Evolutionary conservation across 2,797 vertebrate genomes (phyloP).

Genomic region (Cuculus canorus): DNA sequence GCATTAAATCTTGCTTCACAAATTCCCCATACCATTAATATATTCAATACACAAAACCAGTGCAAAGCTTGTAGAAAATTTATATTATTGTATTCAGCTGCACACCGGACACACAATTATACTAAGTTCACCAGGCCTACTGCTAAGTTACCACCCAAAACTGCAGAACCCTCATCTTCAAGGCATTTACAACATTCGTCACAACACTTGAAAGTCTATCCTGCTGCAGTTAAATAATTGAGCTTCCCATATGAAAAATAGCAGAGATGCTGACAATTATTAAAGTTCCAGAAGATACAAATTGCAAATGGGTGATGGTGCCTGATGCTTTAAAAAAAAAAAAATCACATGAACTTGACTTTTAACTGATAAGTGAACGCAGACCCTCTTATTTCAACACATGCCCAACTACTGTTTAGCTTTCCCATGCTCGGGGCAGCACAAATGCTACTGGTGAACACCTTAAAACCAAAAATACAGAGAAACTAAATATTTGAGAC

Average conservation of each 20-base stretch:
- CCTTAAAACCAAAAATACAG: background rate
- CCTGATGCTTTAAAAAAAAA: background rate
- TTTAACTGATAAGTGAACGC: background rate
- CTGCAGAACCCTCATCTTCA: background rate
- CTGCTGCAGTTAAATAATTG: background rate
- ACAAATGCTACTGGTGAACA: background rate
- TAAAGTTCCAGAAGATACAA: background rate
- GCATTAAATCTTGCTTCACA: background rate
- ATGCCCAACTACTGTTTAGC: background rate
- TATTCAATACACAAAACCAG: fast-evolving
- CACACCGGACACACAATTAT: background rate
- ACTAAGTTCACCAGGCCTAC: background rate
- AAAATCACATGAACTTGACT: background rate
- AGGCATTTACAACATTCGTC: background rate
- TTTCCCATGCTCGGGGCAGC: background rate
- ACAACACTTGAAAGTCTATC: background rate
- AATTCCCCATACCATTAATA: background rate
- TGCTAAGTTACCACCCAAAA: background rate
- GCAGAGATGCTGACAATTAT: background rate
- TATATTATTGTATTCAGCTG: background rate
- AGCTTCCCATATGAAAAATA: background rate
- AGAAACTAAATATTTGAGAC: background rate
- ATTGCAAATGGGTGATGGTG: background rate
- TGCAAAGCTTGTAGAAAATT: background rate
- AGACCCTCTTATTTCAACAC: background rate